These are phyloP conservation scores for Cheilosia vulpina DNA, from an alignment of 2,888 invertebrate species.

Conservation along the genomic window DNA sequence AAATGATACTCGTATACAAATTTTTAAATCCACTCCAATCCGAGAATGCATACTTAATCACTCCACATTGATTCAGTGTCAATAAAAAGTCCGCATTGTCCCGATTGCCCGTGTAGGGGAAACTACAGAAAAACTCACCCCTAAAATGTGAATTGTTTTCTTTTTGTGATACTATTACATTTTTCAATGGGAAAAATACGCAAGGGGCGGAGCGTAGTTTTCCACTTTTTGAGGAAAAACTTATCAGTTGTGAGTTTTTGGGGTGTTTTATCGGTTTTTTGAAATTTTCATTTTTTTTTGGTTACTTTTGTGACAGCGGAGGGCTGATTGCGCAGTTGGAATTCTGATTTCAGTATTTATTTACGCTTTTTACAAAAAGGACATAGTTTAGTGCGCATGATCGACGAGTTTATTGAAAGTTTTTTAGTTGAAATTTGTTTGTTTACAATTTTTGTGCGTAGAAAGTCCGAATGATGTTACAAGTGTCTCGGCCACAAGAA, in stretches of 20 bases:
- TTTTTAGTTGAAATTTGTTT: constrained; percentile 40
- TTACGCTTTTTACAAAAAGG: constrained; percentile 81
- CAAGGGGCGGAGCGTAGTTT: constrained; percentile 82
- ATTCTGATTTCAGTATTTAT: constrained; percentile 80
- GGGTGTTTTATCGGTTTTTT: constrained; percentile 83
- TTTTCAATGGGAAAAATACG: constrained; percentile 72
- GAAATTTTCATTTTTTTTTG: constrained; percentile 54
- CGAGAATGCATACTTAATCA: constrained; percentile 65
- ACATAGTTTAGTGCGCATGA: constrained; percentile 78
- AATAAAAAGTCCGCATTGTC: constrained; percentile 56
- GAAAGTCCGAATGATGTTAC: constrained; percentile 16
- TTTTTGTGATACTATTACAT: constrained; percentile 55
- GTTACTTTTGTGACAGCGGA: constrained; percentile 25
- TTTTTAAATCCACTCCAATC: constrained; percentile 45
- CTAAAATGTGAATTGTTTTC: constrained; percentile 49
- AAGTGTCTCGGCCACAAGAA: constrained; percentile 27
- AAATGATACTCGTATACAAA: not conserved
- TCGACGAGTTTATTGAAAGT: constrained; percentile 27
- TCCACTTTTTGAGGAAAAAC: constrained; percentile 83
- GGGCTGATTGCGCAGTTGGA: constrained; percentile 70
- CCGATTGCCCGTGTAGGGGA: constrained; percentile 45
- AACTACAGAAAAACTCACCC: constrained; percentile 59
- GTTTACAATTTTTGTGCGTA: constrained; percentile 9
- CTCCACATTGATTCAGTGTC: constrained; percentile 59
- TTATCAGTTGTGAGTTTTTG: constrained; percentile 83